These are phyloP conservation scores for Pithys albifrons DNA, from an alignment of 2,113 vertebrate genomes.

Conservation along the genomic window DNA sequence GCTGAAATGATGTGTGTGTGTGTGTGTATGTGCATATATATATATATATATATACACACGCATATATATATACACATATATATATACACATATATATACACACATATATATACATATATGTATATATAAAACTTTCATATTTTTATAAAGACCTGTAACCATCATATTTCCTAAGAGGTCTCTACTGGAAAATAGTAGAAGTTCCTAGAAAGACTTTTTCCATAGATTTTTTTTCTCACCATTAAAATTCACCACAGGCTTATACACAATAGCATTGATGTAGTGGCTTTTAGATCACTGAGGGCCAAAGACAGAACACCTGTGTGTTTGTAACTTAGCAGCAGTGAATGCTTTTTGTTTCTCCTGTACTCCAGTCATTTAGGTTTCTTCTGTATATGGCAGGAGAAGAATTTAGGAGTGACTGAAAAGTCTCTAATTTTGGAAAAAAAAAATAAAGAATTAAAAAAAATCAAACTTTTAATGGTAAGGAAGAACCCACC, in stretches of 20 bases:
- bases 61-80: too few relatives aligned
- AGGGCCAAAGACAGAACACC: background rate
- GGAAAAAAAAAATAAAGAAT: background rate
- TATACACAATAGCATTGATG: background rate
- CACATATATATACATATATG: too few relatives aligned
- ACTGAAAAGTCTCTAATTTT: background rate
- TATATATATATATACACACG: too few relatives aligned
- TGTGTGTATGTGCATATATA: too few relatives aligned
- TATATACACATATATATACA: too few relatives aligned
- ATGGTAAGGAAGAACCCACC: background rate
- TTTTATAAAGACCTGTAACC: background rate
- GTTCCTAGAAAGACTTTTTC: background rate
- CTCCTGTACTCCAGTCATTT: background rate
- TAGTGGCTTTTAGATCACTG: background rate
- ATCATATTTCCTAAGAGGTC: background rate
- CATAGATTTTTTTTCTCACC: background rate
- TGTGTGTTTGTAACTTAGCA: background rate
- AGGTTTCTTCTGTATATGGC: background rate
- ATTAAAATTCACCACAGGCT: background rate
- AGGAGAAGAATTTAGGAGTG: background rate
- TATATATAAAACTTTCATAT: rapidly evolving
- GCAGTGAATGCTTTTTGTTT: background rate
- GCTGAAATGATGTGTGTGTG: rapidly evolving
- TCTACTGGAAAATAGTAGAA: background rate
- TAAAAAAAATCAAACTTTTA: background rate